Evolutionary conservation across 2,888 invertebrate genomes (phyloP), one percentile per base, ranked within the genome.

Genomic region (Microplitis deprimator): DNA sequence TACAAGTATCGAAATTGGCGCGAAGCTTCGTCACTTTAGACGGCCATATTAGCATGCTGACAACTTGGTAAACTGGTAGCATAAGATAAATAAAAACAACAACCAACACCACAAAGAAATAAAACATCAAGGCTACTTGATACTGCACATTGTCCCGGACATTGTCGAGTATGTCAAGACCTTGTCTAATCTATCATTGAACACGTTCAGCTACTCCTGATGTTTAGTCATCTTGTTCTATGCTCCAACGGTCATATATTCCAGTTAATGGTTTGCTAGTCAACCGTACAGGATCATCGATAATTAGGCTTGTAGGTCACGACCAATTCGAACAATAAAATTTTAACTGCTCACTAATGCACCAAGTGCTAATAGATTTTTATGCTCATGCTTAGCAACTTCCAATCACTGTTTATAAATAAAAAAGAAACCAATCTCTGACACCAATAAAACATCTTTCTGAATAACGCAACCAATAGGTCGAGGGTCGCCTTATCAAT

Each of bases 161-260:
- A 50, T 50, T 67, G 60, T 68, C 70, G 69, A 74, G 50, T 72
- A 39, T 72, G 72, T 72, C 68, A 40, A 69, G 77, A 77, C 77
- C 77, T 77, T 77, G 77, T 74, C 74, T 73, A 73, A 50, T 65
- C 50, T 40, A 74, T 38, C 77, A 60, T 70, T 68, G 41, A 62
- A 70, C 65, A 59, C 68, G 50, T 68, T 73, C 67, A 72, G 62
- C 60, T 77, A 70, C 59, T 77, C 59, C 77, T 70, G 70, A 70
- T 77, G 77, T 77, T 74, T 77, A 77, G 67, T 77, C 77, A 77
- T 77, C 77, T 74, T 60, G n/a, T 50, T 73, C 68, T 60, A 72
- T 76, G 72, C 61, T 61, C 17, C 20, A 68, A 16, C 39, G 60
- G 17, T 13, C 59, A 59, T 73, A 17, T 73, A 73, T 73, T 67